Conservation (phyloP, 1,140 invertebrate species). For the Plodia interpunctella region DNA sequence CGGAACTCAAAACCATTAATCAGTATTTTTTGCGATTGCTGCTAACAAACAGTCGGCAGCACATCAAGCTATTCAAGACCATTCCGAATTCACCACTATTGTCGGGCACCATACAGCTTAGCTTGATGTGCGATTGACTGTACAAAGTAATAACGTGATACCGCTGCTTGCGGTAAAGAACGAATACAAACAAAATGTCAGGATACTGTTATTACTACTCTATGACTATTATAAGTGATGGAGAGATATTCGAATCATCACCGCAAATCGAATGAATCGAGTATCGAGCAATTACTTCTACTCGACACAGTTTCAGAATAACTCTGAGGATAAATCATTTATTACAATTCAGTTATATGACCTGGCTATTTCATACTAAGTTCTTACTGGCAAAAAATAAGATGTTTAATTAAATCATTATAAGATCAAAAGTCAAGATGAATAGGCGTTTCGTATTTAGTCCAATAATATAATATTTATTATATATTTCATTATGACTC, state of each 20-base stretch:
- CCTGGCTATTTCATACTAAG: neutral
- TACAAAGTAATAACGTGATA: constrained; percentile 16
- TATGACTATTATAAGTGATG: neutral
- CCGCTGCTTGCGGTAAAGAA: constrained; percentile 28
- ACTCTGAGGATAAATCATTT: constrained; percentile 4
- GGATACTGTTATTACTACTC: constrained; percentile 35
- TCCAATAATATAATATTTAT: no score
- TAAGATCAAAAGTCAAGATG: no score
- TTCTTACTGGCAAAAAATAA: no score
- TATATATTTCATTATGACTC: no score
- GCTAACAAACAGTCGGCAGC: no score
- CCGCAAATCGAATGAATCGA: constrained; percentile 20
- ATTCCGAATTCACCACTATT: no score
- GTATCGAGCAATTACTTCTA: no score
- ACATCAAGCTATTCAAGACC: no score
- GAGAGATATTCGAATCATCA: constrained; percentile 8
- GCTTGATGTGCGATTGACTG: no score
- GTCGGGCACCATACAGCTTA: no score
- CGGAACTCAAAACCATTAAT: neutral
- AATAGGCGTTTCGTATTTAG: no score
- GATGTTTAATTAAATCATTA: no score
- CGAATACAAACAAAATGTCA: constrained; percentile 35
- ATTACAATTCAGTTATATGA: constrained; percentile 7
- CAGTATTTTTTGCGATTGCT: neutral
- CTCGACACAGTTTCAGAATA: constrained; percentile 24